Evolutionary conservation across 1,140 invertebrate species (phyloP).

Genomic region (Papilio glaucus): DNA sequence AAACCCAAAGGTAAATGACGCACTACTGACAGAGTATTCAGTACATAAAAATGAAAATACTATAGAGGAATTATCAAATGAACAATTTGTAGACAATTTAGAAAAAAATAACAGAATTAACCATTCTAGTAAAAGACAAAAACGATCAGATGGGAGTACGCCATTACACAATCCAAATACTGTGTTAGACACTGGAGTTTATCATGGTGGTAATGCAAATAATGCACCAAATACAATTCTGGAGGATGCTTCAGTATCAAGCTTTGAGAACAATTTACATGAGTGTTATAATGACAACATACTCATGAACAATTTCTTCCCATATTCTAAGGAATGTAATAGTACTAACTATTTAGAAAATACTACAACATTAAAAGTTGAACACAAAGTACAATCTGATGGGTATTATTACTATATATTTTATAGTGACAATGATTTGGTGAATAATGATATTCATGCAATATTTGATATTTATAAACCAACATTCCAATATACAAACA

Average conservation of each 20-base stretch:
- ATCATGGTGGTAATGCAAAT: slow-evolving; percentile 89
- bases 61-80: slow-evolving; percentile 32
- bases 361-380: slow-evolving; percentile 85
- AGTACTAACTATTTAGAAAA: slow-evolving; percentile 87
- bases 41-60: slow-evolving; percentile 19
- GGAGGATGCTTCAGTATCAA: slow-evolving; percentile 88
- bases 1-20: slow-evolving; percentile 80
- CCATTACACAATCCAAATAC: slow-evolving; percentile 84
- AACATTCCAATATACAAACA: slow-evolving; percentile 90
- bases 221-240: slow-evolving; percentile 75
- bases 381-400: slow-evolving; percentile 87
- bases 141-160: slow-evolving; percentile 54
- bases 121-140: slow-evolving; percentile 41
- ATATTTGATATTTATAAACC: slow-evolving; percentile 93
- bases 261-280: slow-evolving; percentile 90
- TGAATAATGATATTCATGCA: slow-evolving; percentile 90
- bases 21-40: slow-evolving; percentile 4
- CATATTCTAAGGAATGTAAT: slow-evolving; percentile 86
- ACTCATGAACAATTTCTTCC: slow-evolving; percentile 87
- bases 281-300: slow-evolving; percentile 90
- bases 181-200: slow-evolving; percentile 88
- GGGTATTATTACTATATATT: slow-evolving; percentile 95
- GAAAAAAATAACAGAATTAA: slow-evolving; percentile 34
- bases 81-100: slow-evolving; percentile 26
- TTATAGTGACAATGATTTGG: slow-evolving; percentile 92